These are phyloP conservation scores for Acanthaster planci DNA, from an alignment of 35 echinoderm and acorn worm species.

Conservation along the genomic window DNA sequence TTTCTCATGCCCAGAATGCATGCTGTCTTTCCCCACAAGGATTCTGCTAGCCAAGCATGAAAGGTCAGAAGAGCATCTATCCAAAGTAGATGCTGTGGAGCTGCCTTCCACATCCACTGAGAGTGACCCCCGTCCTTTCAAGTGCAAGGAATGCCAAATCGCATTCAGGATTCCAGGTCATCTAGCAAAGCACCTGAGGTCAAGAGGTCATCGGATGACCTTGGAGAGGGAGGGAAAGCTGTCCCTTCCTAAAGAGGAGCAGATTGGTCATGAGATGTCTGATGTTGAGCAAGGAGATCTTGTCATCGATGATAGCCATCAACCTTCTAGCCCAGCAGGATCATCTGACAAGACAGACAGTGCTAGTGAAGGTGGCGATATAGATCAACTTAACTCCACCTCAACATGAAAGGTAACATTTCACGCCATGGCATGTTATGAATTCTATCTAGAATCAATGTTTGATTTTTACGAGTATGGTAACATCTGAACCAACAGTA, in stretches of 20 bases:
- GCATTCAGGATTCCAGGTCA: constrained; percentile 97
- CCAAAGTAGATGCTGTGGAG: constrained; percentile 94
- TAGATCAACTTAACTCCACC: background rate
- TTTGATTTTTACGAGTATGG: too few relatives aligned
- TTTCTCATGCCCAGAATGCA: constrained; percentile 86
- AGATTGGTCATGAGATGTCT: constrained; percentile 32
- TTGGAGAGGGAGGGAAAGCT: constrained; percentile 83
- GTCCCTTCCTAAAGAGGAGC: constrained; percentile 57
- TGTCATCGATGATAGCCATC: constrained; percentile 35
- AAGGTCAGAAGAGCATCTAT: constrained; percentile 81
- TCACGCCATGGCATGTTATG: too few relatives aligned
- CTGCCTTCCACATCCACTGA: constrained; percentile 69
- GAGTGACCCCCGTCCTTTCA: constrained; percentile 88
- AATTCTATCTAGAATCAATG: too few relatives aligned
- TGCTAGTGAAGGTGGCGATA: constrained; percentile 63
- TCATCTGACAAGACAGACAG: constrained; percentile 91
- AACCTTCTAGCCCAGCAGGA: constrained; percentile 54
- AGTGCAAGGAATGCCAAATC: constrained; percentile 95
- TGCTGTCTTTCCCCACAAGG: constrained; percentile 69
- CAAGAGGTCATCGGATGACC: constrained; percentile 83
- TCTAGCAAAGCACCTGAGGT: constrained; percentile 93
- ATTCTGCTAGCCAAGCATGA: constrained; percentile 90
- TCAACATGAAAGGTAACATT: too few relatives aligned
- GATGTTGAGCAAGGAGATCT: constrained; percentile 38
- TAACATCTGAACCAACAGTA: too few relatives aligned